Evolutionary conservation across 2,888 invertebrate genomes (phyloP), one percentile per base, ranked within the genome.

Genomic region (Catotricha subobsoleta): DNA sequence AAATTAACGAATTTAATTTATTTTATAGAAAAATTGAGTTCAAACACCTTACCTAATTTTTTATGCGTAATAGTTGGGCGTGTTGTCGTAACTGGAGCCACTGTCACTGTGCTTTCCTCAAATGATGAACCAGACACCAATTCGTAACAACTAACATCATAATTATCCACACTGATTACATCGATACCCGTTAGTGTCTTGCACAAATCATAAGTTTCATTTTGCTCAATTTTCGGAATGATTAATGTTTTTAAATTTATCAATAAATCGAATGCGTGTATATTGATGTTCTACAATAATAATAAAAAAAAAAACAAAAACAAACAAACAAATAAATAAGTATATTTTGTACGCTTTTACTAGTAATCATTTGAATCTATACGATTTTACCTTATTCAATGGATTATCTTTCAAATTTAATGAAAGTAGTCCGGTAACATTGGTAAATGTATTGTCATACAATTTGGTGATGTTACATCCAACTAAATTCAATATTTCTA

Each of bases 231-330:
- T 42, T 61, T 56, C 15, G 60, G 58, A 46, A 62, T 48, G 49
- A 55, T 57, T 28, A 64, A 50, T 50, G 58, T 59, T 40, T 55
- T 53, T 45, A 64, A 50, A 39, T 57, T 51, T 50, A 53, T 54
- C 40, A 62, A 51, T 46, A 58, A 55, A 46, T 51, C 51, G 47
- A 64, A 61, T 52, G 59, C 58, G 54, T 48, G 48, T 31, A 54
- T 56, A 58, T 62, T 59, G 55, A 63, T 58, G 56, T 56, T 54
- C 60, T 62, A 8, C n/a, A 15, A 15, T n/a, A n/a, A n/a, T n/a
- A n/a, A n/a, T n/a, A n/a, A n/a, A n/a, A n/a, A n/a, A n/a, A n/a
- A n/a, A n/a, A n/a, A n/a, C n/a, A n/a, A n/a, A n/a, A n/a, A n/a
- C n/a, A n/a, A n/a, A n/a, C n/a, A n/a, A n/a, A n/a, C n/a, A n/a